Percentiles rank a stretch among this genome's conserved stretches.
These are phyloP conservation scores for Stegostoma tigrinum DNA, from an alignment of 2,113 vertebrate genomes.

Conservation along the genomic window DNA sequence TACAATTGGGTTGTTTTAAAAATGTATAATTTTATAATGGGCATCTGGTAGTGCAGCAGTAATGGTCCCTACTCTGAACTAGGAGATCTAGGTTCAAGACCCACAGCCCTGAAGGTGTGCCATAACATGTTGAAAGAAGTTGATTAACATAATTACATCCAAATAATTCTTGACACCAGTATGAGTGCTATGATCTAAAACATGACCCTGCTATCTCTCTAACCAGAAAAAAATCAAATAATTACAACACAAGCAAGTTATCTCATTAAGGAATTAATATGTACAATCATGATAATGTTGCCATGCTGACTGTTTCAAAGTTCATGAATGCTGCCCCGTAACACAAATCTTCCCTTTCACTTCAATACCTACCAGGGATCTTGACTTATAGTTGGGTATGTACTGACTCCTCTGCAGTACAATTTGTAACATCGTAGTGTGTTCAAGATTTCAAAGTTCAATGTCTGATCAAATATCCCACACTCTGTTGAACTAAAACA, in stretches of 20 bases:
- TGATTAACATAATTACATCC: not conserved
- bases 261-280: not conserved
- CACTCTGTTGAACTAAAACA: conserved; percentile 59
- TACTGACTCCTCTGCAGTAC: conserved; percentile 61
- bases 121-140: no score
- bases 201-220: not conserved
- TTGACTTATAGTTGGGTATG: conserved; percentile 71
- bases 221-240: not conserved
- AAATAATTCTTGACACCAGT: not conserved
- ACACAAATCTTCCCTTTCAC: not conserved
- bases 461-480: conserved; percentile 65
- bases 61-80: no score
- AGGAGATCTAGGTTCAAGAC: no score
- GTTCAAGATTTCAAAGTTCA: conserved; percentile 76
- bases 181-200: not conserved
- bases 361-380: conserved; percentile 62
- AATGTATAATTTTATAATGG: not conserved
- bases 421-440: conserved; percentile 65
- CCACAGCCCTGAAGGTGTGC: no score
- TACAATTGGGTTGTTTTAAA: not conserved
- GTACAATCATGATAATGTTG: not conserved
- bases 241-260: not conserved
- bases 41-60: no score
- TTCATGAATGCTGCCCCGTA: not conserved
- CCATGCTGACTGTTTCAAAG: not conserved